A percentile compares a stretch with the other conserved stretches of the same genome.
Evolutionary conservation across 2,888 invertebrate species (phyloP).

Genomic region (Linnaemya vulpina): DNA sequence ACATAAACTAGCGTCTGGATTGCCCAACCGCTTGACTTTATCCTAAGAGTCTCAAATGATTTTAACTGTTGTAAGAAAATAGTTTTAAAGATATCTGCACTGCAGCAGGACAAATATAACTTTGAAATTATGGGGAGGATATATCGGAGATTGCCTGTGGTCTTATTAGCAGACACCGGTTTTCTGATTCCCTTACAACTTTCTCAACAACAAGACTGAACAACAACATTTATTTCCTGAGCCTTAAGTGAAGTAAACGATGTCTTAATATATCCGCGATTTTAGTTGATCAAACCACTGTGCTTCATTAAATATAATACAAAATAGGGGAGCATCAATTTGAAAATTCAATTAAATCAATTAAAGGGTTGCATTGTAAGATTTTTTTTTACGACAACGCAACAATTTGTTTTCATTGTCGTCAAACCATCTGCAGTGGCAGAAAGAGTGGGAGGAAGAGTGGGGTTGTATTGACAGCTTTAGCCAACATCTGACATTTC

Average conservation of each 20-base stretch:
- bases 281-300: not conserved
- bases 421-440: not conserved
- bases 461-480: conserved; percentile 37
- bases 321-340: conserved; percentile 42
- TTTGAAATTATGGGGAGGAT: too few species aligned
- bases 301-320: conserved; percentile 19
- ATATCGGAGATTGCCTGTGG: too few species aligned
- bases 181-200: too few species aligned
- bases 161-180: too few species aligned
- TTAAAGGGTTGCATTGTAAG: conserved; percentile 51
- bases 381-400: conserved; percentile 16
- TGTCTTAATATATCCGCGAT: not conserved
- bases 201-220: not conserved
- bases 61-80: too few species aligned
- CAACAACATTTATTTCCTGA: not conserved
- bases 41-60: too few species aligned
- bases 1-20: too few species aligned
- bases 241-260: too few species aligned
- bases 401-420: conserved; percentile 26
- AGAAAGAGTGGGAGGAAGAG: not conserved
- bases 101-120: too few species aligned
- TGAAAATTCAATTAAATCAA: conserved; percentile 69
- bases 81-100: too few species aligned
- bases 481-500: conserved; percentile 46
- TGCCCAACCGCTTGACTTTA: too few species aligned